Conservation (phyloP, 2,797 vertebrate species). For the Helarctos malayanus region DNA sequence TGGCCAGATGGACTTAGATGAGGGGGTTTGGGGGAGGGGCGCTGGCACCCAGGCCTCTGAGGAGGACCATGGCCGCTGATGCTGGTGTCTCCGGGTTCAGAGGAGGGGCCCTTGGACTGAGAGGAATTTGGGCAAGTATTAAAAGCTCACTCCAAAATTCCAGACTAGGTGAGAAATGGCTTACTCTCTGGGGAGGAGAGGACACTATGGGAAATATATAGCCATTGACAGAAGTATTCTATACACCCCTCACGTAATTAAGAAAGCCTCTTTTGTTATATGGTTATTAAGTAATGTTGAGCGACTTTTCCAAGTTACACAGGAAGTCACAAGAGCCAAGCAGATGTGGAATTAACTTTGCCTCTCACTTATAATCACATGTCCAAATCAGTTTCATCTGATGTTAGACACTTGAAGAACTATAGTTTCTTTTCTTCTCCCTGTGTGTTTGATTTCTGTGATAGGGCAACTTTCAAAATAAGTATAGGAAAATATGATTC, state of each 20-base stretch:
- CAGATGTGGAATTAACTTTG: neutral
- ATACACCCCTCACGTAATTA: neutral
- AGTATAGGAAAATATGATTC: neutral
- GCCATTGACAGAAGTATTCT: neutral
- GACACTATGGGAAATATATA: neutral
- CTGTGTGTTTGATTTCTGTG: neutral
- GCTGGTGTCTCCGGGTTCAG: neutral
- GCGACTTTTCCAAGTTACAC: neutral
- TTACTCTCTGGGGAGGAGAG: neutral
- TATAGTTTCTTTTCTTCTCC: neutral
- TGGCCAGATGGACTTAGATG: neutral
- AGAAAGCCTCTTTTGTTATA: neutral
- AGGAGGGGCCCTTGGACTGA: neutral
- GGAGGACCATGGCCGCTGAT: neutral
- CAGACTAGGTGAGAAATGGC: neutral
- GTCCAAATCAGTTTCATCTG: neutral
- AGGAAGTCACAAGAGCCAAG: neutral
- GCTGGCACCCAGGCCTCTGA: neutral
- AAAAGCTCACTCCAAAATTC: constrained; percentile 1
- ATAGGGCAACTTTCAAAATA: neutral
- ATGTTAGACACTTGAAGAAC: neutral
- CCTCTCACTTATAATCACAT: neutral
- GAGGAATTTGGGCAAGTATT: neutral
- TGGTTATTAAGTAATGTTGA: neutral
- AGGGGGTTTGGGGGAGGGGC: accelerated